Conservation (phyloP, 1,140 invertebrate species). For the Drosophila lowei region DNA sequence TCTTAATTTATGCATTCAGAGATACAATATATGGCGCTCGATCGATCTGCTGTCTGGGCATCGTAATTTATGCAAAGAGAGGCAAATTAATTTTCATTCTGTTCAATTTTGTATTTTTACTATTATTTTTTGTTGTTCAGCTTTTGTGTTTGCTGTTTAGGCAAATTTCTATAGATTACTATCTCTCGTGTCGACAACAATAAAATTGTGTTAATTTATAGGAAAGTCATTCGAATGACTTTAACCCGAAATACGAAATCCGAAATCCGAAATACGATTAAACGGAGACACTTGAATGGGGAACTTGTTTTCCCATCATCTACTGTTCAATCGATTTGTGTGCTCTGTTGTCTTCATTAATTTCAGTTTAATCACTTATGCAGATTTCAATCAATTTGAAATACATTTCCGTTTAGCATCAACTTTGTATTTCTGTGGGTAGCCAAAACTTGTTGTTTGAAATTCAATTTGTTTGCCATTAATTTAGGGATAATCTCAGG, state of each 20-base stretch:
- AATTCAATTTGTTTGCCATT: constrained; percentile 24
- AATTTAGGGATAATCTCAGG: constrained; percentile 20
- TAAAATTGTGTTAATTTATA: constrained; percentile 80
- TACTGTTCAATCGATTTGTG: constrained; percentile 50
- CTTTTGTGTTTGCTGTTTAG: constrained; percentile 74
- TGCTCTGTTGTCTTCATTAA: constrained; percentile 71
- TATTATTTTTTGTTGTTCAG: constrained; percentile 28
- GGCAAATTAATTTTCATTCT: constrained; percentile 74
- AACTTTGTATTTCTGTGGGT: constrained; percentile 7
- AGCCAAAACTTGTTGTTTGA: constrained; percentile 26
- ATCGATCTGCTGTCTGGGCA: constrained; percentile 20
- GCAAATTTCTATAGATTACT: constrained; percentile 73
- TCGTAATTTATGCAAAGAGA: constrained; percentile 63
- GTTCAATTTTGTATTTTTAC: constrained; percentile 43
- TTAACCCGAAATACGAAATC: constrained; percentile 14
- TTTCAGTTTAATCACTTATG: constrained; percentile 76
- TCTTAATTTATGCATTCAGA: constrained; percentile 47
- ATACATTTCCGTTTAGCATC: constrained; percentile 71
- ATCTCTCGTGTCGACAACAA: constrained; percentile 79
- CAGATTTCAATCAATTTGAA: constrained; percentile 72
- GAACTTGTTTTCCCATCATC: constrained; percentile 57
- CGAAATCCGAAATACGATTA: background rate
- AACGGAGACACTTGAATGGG: constrained; percentile 40
- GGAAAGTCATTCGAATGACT: constrained; percentile 59
- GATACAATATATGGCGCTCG: constrained; percentile 32